Conservation (phyloP, 2,113 vertebrate genomes). For the Siniperca chuatsi region DNA sequence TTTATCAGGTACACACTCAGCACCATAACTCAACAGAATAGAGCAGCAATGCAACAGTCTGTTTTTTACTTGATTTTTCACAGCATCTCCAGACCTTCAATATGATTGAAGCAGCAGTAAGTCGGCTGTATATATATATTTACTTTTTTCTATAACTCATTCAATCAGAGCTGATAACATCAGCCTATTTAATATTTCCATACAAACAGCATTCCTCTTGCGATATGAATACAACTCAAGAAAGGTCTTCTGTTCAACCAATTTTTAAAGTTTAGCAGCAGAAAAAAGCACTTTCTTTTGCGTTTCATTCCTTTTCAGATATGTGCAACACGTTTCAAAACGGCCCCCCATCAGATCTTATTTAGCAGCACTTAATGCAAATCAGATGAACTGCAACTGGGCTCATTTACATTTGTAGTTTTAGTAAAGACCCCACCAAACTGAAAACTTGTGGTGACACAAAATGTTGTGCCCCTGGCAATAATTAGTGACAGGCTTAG, state of each 20-base stretch:
- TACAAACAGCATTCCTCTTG: not conserved
- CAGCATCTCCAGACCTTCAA: not conserved
- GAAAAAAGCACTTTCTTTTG: not conserved
- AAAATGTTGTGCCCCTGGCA: not conserved
- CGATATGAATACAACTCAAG: not conserved
- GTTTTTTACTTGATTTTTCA: not conserved
- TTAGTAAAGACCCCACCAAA: not conserved
- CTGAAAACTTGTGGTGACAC: not conserved
- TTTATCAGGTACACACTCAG: not conserved
- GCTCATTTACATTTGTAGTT: not conserved
- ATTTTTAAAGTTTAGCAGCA: not conserved
- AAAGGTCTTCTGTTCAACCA: not conserved
- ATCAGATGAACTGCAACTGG: not conserved
- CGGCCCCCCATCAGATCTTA: too few relatives aligned
- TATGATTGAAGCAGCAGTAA: not conserved
- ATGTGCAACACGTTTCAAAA: not conserved
- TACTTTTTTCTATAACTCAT: not conserved
- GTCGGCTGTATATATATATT: too few relatives aligned
- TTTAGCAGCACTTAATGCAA: not conserved
- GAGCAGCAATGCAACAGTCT: not conserved
- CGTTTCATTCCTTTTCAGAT: not conserved
- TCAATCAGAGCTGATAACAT: too few relatives aligned
- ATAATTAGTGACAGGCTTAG: not conserved
- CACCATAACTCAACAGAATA: not conserved
- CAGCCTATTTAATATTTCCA: not conserved